phyloP scores from a whole-genome alignment of 2,797 vertebrate species.

The Betta splendens region DNA sequence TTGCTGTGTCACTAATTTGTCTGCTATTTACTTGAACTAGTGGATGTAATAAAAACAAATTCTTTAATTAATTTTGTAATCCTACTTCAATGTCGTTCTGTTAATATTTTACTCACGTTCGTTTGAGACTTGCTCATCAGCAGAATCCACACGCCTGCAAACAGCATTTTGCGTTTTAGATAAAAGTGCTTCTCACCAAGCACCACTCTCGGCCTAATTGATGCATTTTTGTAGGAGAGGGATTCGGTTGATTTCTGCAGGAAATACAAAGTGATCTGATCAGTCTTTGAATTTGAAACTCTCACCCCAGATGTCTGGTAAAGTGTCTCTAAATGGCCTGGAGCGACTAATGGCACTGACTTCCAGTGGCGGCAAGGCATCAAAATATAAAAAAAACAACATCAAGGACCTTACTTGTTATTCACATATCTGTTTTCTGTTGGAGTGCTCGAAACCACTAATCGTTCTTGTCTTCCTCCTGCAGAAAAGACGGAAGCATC shows the following conservation, averaged over 20 bases:
- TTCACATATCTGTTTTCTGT: background rate
- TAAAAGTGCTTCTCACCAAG: conserved; percentile 46
- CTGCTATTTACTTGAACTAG: background rate
- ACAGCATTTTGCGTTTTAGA: conserved; percentile 60
- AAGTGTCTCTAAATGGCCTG: background rate
- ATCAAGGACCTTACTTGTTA: background rate
- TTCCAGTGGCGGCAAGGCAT: background rate
- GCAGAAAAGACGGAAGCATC: too few species aligned
- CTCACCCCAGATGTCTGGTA: background rate
- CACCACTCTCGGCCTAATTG: conserved; percentile 47
- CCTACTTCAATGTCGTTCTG: background rate
- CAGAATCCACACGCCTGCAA: conserved; percentile 36
- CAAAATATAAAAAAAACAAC: too few species aligned
- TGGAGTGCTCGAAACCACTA: background rate
- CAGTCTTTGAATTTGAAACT: background rate
- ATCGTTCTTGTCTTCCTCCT: background rate
- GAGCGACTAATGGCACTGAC: background rate
- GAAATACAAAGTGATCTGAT: conserved; percentile 13
- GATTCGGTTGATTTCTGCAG: conserved; percentile 6
- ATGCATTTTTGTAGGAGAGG: conserved; percentile 18
- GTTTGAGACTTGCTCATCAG: conserved; percentile 22
- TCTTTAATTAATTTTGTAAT: background rate
- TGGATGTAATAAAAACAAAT: conserved; percentile 1
- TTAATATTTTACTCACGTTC: background rate
- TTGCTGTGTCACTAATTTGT: background rate